Evolutionary conservation across 1,140 invertebrate species (phyloP).

Genomic region (Halesus radiatus): DNA sequence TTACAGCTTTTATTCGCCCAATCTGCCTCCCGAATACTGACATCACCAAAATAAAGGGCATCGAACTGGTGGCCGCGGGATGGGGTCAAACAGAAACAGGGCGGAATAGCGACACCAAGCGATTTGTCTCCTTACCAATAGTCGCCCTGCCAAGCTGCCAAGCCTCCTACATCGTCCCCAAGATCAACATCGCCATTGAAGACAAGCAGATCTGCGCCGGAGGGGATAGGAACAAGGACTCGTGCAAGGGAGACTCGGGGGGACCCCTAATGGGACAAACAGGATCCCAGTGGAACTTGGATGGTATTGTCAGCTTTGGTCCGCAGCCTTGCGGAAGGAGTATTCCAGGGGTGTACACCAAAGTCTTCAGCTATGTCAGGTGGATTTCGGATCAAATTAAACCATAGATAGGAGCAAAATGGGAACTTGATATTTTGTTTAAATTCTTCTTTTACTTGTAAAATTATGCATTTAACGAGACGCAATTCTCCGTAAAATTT

Average conservation of each 20-base stretch:
- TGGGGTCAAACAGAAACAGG: constrained; percentile 76
- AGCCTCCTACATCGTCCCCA: background rate
- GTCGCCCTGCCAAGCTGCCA: background rate
- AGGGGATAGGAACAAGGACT: constrained; percentile 73
- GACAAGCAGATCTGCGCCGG: constrained; percentile 72
- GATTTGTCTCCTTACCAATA: background rate
- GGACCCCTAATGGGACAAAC: constrained; percentile 76
- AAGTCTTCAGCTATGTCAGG: constrained; percentile 69
- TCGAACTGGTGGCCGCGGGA: constrained; percentile 72
- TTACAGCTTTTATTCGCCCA: constrained; percentile 48
- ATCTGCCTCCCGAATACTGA: constrained; percentile 47
- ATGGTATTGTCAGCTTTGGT: constrained; percentile 76
- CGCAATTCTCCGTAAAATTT: too few relatives aligned
- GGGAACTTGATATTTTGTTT: too few relatives aligned
- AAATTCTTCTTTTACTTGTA: too few relatives aligned
- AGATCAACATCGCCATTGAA: background rate
- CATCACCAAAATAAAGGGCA: background rate
- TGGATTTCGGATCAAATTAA: constrained; percentile 70
- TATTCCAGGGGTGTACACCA: constrained; percentile 75
- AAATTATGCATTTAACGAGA: too few relatives aligned
- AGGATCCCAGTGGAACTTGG: constrained; percentile 46
- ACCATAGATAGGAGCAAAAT: constrained; percentile 7
- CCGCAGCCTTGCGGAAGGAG: constrained; percentile 70
- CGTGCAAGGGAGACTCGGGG: constrained; percentile 81
- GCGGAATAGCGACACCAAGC: background rate